Percentiles rank a stretch among this genome's conserved stretches.
Evolutionary conservation across 2,888 invertebrate species (phyloP).

Genomic region (Drosophila lacicola): DNA sequence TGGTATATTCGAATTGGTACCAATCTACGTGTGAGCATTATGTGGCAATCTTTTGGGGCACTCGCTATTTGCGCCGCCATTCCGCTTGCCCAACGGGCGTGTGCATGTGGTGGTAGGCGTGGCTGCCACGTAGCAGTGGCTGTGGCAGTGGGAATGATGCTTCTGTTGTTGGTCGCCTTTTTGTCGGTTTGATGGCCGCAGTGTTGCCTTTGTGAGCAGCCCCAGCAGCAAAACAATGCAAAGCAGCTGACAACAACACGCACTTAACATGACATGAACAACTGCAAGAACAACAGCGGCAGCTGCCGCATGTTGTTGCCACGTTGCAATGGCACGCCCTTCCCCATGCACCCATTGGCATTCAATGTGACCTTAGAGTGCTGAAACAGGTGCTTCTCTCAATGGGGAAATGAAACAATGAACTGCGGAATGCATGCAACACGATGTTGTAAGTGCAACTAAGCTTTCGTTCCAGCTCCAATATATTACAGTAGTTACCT

Average conservation of each 20-base stretch:
- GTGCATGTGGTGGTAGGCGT: conserved; percentile 21
- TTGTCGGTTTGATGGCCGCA: conserved; percentile 18
- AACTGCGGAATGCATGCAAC: conserved; percentile 5
- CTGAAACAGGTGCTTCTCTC: background rate
- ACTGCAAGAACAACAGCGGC: conserved; percentile 2
- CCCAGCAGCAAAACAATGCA: conserved; percentile 8
- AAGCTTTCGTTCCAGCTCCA: background rate
- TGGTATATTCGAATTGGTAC: no score
- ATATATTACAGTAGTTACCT: conserved; percentile 5
- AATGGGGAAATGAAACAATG: conserved; percentile 6
- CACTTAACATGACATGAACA: background rate
- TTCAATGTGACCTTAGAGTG: background rate
- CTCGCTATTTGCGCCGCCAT: conserved; percentile 23
- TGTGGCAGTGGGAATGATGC: conserved; percentile 18
- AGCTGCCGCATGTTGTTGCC: conserved; percentile 10
- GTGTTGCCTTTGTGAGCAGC: conserved; percentile 20
- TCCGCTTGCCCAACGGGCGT: conserved; percentile 49
- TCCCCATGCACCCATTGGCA: background rate
- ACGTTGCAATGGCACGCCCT: conserved; percentile 7
- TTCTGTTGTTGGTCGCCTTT: conserved; percentile 11
- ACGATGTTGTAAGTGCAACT: conserved; percentile 17
- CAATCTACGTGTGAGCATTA: no score
- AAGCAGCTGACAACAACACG: conserved; percentile 22
- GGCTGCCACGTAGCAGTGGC: conserved; percentile 3
- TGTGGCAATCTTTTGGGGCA: conserved; percentile 20